These are phyloP conservation scores for Platichthys stellatus DNA, from an alignment of 2,113 vertebrate genomes.

Conservation along the genomic window DNA sequence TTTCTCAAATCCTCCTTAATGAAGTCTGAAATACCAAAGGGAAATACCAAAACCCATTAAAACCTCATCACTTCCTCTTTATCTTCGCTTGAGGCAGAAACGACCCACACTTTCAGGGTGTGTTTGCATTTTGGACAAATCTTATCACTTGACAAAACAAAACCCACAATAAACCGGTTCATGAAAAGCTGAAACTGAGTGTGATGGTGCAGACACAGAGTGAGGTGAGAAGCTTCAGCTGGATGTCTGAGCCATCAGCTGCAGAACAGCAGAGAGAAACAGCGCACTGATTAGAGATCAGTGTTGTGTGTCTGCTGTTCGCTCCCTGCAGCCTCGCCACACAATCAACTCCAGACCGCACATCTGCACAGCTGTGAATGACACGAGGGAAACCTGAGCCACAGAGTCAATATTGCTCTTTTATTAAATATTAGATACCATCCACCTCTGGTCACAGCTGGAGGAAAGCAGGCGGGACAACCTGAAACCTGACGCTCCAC, in stretches of 20 bases:
- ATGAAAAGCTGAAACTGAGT: background rate
- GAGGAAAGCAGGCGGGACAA: background rate
- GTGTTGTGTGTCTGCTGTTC: constrained; percentile 14
- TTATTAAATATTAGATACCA: constrained; percentile 9
- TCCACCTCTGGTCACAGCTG: constrained; percentile 16
- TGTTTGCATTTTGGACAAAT: background rate
- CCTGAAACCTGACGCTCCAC: background rate
- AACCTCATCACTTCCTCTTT: background rate
- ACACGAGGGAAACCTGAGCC: constrained; percentile 17
- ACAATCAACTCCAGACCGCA: constrained; percentile 29
- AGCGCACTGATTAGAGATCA: background rate
- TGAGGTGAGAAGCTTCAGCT: background rate
- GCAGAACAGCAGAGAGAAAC: background rate
- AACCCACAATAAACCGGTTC: background rate
- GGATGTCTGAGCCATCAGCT: background rate
- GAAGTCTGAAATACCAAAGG: background rate
- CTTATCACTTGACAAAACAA: background rate
- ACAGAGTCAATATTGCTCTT: background rate
- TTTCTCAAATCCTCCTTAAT: background rate
- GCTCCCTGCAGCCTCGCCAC: constrained; percentile 6
- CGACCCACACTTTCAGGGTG: background rate
- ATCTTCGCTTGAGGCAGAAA: background rate
- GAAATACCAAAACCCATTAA: background rate
- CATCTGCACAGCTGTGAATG: constrained; percentile 42
- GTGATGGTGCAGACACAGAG: background rate